Evolutionary conservation across 92 coral and sea anemone genomes (phyloP), one percentile per base, ranked within the genome.

Genomic region (Blastomussa wellsi): DNA sequence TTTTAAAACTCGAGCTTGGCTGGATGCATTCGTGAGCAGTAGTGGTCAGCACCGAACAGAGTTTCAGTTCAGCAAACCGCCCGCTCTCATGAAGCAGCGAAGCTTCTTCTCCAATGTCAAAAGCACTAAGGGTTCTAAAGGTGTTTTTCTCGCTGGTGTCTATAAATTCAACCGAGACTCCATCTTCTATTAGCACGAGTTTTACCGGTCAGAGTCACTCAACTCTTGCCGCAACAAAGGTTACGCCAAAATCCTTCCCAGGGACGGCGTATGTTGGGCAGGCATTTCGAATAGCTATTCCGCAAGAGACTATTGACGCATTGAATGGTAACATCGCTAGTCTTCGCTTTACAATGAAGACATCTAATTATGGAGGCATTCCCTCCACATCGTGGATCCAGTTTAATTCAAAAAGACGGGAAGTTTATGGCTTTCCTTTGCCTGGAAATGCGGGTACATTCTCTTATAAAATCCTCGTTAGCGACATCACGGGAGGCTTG

Each of bases 101-200:
- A 68, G 90, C 44, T 69, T 88, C 71, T 82, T 82, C 90, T 86
- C 95, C 90, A 91, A 94, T 94, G 98, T 94, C 98, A 87, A 92
- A 94, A 90, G 98, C 95, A 92, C 90, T 94, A 82, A 89, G 87
- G 52, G 91, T 92, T 26, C 92, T 94, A 69, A 94, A 92, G 92
- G 69, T 94, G 71, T 94, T 94, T 83, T 94, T 94, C 90, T 94
- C 95, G 38, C 79, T 94, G 86, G 89, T 94, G 69, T 88, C 91
- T 22, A 48, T 94, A 48, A 94, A 94, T 62, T 82, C 92, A 37
- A 94, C 98, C 73, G 92, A 83, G 88, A 26, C 79, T 42, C 83
- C 90, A 44, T 90, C 85, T 0, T 33, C 66, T 38, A 33, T 32
- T 37, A 82, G 66, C 65, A 62, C 85, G 24, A 80, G 72, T 35